Base-by-base conservation (phyloP, 2,888 invertebrate genomes). In the Melieria crassipennis region DNA sequence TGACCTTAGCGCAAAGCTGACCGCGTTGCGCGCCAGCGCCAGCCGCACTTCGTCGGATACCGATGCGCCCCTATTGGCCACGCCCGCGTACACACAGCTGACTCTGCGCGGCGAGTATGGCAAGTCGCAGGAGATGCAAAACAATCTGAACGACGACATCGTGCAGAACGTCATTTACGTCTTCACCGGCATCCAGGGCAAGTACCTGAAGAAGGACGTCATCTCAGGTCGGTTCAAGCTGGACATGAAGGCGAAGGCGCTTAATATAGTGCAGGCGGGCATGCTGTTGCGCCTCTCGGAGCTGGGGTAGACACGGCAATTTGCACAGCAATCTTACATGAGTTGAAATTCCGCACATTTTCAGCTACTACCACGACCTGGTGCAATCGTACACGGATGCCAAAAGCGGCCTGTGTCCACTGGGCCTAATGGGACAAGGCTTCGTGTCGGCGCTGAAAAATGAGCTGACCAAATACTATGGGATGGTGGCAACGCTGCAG, bases 121-220 rank as follows among this genome's bases (percentile, higher is more conserved):
- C 58, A 76, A 76, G 74, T 58, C 68, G 63, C 43, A 69, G 5
- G 78, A 76, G 55, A 45, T 71, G 0, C 75, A 76, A 73, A 76
- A 74, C 63, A 76, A 58, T 65, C 58, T 78, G 5, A 75, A 73
- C 45, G 64, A 87, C 74, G 88, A 89, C 64, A 81, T 92, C 72
- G 91, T 94, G 1, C 91, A 92, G 80, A 96, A 95, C 80, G 90
- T 96, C 10, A 91, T 98, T 64, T 93, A 94, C 81, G 92, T 93
- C 1, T 93, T 97, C 75, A 95, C 96, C 83, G 98, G 98, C 4
- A 94, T 98, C 72, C 93, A 94, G 80, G 93, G 95, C 30, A 92
- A 91, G 79, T 89, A 91, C 79, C 87, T 94, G 42, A 91, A 91
- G 75, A 90, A 91, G 79, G 91, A 93, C 83, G 87, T 90, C 1